Conservation (phyloP, 2,888 invertebrate species). For the Tiliacea aurago region DNA sequence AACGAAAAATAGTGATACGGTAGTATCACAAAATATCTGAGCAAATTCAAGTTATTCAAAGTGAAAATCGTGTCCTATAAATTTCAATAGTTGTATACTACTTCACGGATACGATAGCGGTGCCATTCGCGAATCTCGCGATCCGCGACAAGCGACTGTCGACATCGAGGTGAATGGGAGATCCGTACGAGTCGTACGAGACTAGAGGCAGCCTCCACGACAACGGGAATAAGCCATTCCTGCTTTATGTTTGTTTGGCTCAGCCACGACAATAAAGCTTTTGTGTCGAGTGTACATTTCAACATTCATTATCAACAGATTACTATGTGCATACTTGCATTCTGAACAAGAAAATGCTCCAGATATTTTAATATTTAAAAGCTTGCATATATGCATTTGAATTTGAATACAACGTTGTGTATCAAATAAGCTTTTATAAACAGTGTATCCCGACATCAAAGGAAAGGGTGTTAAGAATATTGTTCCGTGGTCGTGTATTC, state of each 20-base stretch:
- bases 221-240: constrained; percentile 79
- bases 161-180: constrained; percentile 58
- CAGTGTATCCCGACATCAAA: constrained; percentile 6
- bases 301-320: constrained; percentile 82
- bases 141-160: constrained; percentile 40
- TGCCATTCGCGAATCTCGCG: constrained; percentile 38
- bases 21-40: constrained; percentile 11
- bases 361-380: constrained; percentile 46
- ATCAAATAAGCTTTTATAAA: constrained; percentile 13
- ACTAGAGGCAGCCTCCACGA: constrained; percentile 51
- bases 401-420: constrained; percentile 20
- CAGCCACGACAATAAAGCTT: constrained; percentile 77
- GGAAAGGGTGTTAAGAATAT: constrained; percentile 11
- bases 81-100: constrained; percentile 41
- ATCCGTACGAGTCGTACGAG: constrained; percentile 53
- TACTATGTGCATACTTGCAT: constrained; percentile 69
- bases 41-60: constrained; percentile 30
- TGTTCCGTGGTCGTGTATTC: not conserved
- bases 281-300: constrained; percentile 81
- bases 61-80: constrained; percentile 30
- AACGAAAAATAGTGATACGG: not conserved
- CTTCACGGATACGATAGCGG: constrained; percentile 31
- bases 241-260: constrained; percentile 81
- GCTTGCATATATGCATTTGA: constrained; percentile 27
- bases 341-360: constrained; percentile 30